Evolutionary conservation across 1,140 invertebrate species (phyloP).

Genomic region (Euwallacea fornicatus): DNA sequence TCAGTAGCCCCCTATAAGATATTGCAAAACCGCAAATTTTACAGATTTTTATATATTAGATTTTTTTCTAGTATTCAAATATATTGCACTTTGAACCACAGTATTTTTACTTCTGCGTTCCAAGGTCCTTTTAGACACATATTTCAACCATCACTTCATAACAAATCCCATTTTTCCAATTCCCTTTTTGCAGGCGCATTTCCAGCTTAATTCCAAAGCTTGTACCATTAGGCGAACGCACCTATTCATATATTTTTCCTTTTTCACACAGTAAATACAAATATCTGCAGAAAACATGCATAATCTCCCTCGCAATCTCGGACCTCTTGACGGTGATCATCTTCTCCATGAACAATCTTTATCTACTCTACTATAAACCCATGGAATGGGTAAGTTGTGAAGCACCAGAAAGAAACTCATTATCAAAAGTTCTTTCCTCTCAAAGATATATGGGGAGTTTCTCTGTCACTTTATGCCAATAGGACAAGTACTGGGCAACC

Average conservation of each 20-base stretch:
- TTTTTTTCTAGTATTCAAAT: no score
- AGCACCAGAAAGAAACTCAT: neutral
- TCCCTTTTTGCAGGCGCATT: no score
- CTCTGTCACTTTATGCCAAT: conserved; percentile 58
- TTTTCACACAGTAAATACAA: conserved; percentile 43
- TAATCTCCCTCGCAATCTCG: conserved; percentile 55
- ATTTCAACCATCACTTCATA: no score
- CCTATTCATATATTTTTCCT: conserved; percentile 23
- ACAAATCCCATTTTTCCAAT: no score
- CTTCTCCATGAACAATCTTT: conserved; percentile 46
- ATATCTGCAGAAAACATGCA: conserved; percentile 51
- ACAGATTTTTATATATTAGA: no score
- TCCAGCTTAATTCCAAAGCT: no score
- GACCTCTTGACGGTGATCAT: conserved; percentile 53
- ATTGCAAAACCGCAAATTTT: no score
- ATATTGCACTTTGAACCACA: no score
- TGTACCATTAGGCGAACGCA: no score
- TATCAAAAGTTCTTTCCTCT: neutral
- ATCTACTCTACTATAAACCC: conserved; percentile 44
- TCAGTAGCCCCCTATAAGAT: no score
- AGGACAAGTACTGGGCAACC: conserved; percentile 55
- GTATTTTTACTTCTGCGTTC: no score
- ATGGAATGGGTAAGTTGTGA: conserved; percentile 47
- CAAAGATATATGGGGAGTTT: conserved; percentile 53
- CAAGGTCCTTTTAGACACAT: no score